phyloP scores from a whole-genome alignment of 2,113 vertebrate genomes.

The Serinus canaria region DNA sequence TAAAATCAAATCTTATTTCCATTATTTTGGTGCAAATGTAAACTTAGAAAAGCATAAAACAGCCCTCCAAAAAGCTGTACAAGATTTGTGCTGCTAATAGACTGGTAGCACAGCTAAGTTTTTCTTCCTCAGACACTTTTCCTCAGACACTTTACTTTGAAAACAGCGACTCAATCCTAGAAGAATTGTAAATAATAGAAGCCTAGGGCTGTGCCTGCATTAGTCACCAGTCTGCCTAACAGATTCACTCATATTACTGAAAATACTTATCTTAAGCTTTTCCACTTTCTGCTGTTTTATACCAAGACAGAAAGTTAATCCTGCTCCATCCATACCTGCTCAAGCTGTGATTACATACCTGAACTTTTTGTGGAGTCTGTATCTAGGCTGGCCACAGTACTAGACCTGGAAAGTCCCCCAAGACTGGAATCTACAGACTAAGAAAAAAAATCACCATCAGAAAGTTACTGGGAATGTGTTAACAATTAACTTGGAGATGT shows the following conservation, averaged over 20 bases:
- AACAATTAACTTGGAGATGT: not conserved
- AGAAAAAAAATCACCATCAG: not conserved
- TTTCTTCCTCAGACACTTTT: not conserved
- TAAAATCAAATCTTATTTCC: not conserved
- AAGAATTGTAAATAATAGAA: not conserved
- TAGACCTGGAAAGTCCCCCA: constrained; percentile 95
- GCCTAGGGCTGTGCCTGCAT: not conserved
- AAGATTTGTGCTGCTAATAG: not conserved
- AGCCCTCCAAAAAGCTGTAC: not conserved
- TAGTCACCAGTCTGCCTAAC: not conserved
- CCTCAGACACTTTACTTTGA: not conserved
- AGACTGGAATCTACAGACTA: constrained; percentile 98
- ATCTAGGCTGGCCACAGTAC: constrained; percentile 96
- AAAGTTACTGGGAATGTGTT: not conserved
- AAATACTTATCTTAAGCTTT: not conserved
- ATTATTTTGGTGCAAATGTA: not conserved
- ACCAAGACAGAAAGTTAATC: not conserved
- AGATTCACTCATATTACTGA: not conserved
- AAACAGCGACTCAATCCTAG: not conserved
- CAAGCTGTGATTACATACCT: constrained; percentile 73
- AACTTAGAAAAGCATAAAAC: not conserved
- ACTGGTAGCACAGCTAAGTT: not conserved
- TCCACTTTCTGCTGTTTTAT: not conserved
- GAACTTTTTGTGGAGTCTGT: constrained; percentile 97
- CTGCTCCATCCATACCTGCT: not conserved